Conservation (phyloP, 1,140 invertebrate species). For the Drosophila nebulosa region DNA sequence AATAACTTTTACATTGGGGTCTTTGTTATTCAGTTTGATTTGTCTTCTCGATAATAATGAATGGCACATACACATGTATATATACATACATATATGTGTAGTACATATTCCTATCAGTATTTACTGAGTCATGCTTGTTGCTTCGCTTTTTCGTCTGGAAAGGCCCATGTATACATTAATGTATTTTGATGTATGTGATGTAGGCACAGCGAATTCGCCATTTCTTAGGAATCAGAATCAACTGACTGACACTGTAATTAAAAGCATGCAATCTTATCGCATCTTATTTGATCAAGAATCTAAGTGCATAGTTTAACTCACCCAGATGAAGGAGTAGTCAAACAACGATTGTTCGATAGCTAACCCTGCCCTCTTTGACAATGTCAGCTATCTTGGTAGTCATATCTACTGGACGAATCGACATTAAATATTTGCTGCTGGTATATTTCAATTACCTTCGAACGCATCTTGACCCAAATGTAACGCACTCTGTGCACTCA, state of each 20-base stretch:
- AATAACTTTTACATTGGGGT: neutral
- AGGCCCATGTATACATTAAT: neutral
- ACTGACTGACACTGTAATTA: neutral
- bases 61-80: neutral
- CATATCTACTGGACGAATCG: slow-evolving; percentile 31
- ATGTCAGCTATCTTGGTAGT: slow-evolving; percentile 4
- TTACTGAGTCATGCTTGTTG: neutral
- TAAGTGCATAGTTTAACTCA: neutral
- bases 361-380: slow-evolving; percentile 4
- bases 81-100: neutral
- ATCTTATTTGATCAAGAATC: neutral
- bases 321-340: neutral
- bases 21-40: neutral
- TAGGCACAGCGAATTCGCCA: neutral
- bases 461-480: slow-evolving; percentile 68
- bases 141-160: neutral
- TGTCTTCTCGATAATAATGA: neutral
- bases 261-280: neutral
- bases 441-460: slow-evolving; percentile 55
- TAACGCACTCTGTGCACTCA: slow-evolving; percentile 33
- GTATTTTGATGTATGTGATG: neutral
- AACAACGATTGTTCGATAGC: neutral
- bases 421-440: slow-evolving; percentile 59
- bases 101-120: neutral
- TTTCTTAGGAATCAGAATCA: neutral